Base-by-base conservation (phyloP, 2,888 invertebrate genomes). In the Oxycera nigricornis region DNA sequence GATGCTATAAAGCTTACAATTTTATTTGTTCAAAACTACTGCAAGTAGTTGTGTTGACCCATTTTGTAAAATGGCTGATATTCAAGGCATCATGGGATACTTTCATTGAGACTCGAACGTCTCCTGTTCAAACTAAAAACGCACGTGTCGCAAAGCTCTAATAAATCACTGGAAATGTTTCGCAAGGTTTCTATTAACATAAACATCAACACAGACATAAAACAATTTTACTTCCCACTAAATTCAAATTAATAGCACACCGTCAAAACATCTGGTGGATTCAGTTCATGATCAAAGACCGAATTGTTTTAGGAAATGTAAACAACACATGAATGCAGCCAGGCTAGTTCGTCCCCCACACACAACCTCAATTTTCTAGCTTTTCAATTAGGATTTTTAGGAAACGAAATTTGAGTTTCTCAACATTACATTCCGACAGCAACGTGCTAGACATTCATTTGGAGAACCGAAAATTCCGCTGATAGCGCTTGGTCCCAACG, bases 211-310 rank as follows among this genome's bases (percentile, higher is more conserved):
- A n/a, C n/a, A 17, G 17, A 35, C 35, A 35, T 35, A 46, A 46
- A 46, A 46, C 14, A 46, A 3, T 11, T 46, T 11, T 46, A 46
- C 20, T 55, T 55, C 22, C 22, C 11, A 24, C 6, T 4, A 22
- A 55, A 55, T 24, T 55, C 55, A 20, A 55, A 11, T 55, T 55
- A 55, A 55, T 55, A n/a, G 55, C 22, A 11, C 20, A 11, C 24
- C 20, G 24, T 55, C 55, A 55, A 55, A 55, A 55, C 55, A 55
- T 55, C 55, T 55, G 55, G 55, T 9, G 17, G 55, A 55, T 55
- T 17, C 55, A 55, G 20, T 55, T 55, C 24, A 55, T 55, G 55
- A 55, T 55, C 55, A 55, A 55, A 55, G 55, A 55, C 4, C 6
- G 9, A 55, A 24, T 24, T 55, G 24, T 55, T 55, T 55, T 55